Evolutionary conservation across 2,797 vertebrate species (phyloP), one percentile per base, ranked within the genome.

Genomic region (Ciconia nigra): DNA sequence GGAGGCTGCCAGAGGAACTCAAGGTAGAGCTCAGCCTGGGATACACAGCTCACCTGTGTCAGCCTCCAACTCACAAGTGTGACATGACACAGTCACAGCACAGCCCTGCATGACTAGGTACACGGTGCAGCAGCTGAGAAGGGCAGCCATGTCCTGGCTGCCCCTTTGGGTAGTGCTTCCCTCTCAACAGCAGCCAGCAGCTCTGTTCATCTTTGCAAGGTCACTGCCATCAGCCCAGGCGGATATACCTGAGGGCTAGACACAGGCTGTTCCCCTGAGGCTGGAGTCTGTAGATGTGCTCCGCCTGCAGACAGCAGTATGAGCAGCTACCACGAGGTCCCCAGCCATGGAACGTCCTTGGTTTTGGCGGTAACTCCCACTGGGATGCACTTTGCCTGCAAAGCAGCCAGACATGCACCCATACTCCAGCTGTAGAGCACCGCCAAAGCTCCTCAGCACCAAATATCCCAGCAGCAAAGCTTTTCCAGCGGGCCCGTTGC

Each of bases 401-500:
- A 51, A 92, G 18, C 63, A 54, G 42, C 24, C 44, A 52, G 47
- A 55, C 5, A 5, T 1, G 24, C 26, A 59, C 25, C 37, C 39
- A 7, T 5, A 7, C 8, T 57, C 26, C 77, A 91, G 35, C 73
- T 52, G 41, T 28, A 28, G 37, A 49, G 65, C 35, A 11, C 41
- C 6, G 2, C 22, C 37, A 76, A 26, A 61, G 15, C 14, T 47
- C 49, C 62, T 35, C 71, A 63, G 74, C 51, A 65, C 33, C 44
- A 54, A 73, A 51, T 5, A 58, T 10, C 15, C 21, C 47, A 86
- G 52, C 14, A 78, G 77, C 72, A 89, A 54, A 77, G 58, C 25
- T 20, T 42, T 81, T 20, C 35, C 35, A 61, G 5, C 3, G 9
- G 31, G 31, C 28, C 29, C 0, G 0, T 5, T 15, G 28, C 51